Percentiles rank a stretch among this genome's conserved stretches.
Evolutionary conservation across 1,140 invertebrate species (phyloP).

Genomic region (Semibalanus balanoides): DNA sequence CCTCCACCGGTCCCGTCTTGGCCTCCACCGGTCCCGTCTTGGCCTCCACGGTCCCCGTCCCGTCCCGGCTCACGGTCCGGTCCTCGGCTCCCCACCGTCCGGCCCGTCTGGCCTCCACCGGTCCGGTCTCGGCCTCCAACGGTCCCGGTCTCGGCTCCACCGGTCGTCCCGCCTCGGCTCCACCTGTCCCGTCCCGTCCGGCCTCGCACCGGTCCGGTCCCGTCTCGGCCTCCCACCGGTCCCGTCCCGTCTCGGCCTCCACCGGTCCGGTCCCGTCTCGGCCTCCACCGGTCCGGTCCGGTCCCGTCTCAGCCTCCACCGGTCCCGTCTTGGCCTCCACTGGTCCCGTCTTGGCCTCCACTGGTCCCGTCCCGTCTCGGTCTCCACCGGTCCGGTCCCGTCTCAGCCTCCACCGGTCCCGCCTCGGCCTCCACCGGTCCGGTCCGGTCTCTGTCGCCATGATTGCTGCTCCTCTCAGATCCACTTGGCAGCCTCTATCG

Average conservation of each 20-base stretch:
- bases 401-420: not conserved
- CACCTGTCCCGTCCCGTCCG: too few species aligned
- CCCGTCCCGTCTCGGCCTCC: too few species aligned
- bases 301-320: not conserved
- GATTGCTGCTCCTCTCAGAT: too few species aligned
- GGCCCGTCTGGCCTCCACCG: not conserved
- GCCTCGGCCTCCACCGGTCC: too few species aligned
- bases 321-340: not conserved
- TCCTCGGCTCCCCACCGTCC: not conserved
- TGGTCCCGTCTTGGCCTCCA: too few species aligned
- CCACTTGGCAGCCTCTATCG: too few species aligned
- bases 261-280: not conserved
- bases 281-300: not conserved
- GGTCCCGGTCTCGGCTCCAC: too few species aligned
- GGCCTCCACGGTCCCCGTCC: not conserved
- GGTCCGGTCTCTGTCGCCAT: not conserved
- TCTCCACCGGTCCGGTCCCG: not conserved
- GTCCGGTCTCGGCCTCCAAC: not conserved
- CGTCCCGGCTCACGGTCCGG: too few species aligned
- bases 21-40: not conserved
- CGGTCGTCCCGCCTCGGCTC: too few species aligned
- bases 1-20: too few species aligned
- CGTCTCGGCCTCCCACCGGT: too few species aligned
- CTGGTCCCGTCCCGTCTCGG: not conserved
- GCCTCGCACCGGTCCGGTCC: too few species aligned